These are phyloP conservation scores for Hippocampus abdominalis DNA, from an alignment of 2,113 vertebrate species.

Conservation along the genomic window DNA sequence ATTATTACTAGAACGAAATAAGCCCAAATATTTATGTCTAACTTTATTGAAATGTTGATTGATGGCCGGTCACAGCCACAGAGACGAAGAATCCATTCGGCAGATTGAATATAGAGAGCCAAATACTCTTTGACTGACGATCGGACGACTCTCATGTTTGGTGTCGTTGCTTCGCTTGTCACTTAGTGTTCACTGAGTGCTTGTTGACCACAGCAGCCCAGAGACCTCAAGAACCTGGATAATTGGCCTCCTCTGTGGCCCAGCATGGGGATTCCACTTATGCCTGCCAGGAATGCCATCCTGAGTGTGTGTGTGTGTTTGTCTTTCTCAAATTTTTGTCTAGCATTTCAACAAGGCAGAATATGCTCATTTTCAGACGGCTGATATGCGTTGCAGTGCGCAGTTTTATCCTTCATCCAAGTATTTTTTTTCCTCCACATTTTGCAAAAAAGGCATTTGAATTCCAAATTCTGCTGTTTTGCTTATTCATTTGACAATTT, in stretches of 20 bases:
- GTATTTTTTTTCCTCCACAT: not conserved
- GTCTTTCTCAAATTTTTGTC: not conserved
- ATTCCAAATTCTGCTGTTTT: too few relatives aligned
- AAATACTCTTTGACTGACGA: not conserved
- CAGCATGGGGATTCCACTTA: conserved; percentile 31
- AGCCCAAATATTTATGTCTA: too few relatives aligned
- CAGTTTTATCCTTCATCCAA: not conserved
- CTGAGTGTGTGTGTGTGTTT: not conserved
- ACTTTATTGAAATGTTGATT: too few relatives aligned
- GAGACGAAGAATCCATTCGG: not conserved
- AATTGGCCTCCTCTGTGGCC: conserved; percentile 50
- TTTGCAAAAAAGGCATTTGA: not conserved
- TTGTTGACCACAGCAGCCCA: not conserved
- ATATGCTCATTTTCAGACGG: not conserved
- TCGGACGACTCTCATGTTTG: not conserved
- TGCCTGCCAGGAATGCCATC: conserved; percentile 46
- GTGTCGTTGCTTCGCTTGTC: not conserved
- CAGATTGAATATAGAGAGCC: not conserved
- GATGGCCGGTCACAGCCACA: too few relatives aligned
- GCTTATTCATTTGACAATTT: not conserved
- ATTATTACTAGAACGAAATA: too few relatives aligned
- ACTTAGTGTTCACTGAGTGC: not conserved
- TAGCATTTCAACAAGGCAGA: not conserved
- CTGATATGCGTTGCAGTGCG: not conserved
- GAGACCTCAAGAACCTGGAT: conserved; percentile 40